Evolutionary conservation across 2,888 invertebrate genomes (phyloP).

Genomic region (Trachelus iudaicus): DNA sequence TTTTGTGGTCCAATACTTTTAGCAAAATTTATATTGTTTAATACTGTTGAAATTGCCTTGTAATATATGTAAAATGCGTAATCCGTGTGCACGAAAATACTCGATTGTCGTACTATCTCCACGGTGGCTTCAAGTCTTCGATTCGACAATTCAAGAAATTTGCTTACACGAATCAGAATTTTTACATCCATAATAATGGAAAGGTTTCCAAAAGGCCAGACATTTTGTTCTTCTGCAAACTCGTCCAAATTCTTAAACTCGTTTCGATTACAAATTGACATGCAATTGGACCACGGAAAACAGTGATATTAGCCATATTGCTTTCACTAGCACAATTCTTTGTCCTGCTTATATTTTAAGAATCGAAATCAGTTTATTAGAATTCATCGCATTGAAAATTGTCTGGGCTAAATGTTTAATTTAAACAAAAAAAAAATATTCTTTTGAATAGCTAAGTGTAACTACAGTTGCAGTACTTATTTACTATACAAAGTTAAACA

Average conservation of each 20-base stretch:
- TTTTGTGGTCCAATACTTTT: constrained; percentile 32
- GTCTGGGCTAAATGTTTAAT: background rate
- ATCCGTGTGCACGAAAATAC: background rate
- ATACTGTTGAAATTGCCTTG: constrained; percentile 34
- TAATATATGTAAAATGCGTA: constrained; percentile 10
- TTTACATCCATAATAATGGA: background rate
- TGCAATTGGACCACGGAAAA: background rate
- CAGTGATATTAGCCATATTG: background rate
- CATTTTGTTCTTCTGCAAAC: background rate
- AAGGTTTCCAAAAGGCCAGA: background rate
- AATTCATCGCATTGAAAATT: background rate
- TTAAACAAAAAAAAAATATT: background rate
- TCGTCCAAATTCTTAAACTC: background rate
- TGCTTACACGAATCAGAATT: background rate
- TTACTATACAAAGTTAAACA: background rate
- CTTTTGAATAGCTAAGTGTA: background rate
- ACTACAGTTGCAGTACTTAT: background rate
- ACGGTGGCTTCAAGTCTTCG: background rate
- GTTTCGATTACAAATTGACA: background rate
- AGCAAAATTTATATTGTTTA: constrained; percentile 42
- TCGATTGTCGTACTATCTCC: background rate
- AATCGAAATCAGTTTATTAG: background rate
- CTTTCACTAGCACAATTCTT: background rate
- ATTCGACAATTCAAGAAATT: background rate
- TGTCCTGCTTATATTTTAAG: background rate